These are phyloP conservation scores for Pelodiscus sinensis DNA, from an alignment of 2,113 vertebrate genomes.

Conservation along the genomic window DNA sequence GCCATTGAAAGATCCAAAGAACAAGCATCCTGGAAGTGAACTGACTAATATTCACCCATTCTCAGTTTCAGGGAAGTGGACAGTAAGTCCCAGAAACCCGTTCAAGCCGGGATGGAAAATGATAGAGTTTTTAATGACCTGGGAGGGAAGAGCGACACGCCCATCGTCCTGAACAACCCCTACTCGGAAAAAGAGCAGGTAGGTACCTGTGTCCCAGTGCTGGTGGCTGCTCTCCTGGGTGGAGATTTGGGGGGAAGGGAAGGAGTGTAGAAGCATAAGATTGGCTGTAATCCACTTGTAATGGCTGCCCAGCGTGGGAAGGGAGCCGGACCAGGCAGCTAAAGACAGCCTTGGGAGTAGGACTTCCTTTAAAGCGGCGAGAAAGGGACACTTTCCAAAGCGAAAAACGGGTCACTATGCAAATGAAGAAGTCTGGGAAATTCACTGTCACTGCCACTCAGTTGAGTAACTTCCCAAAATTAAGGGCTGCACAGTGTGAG, in stretches of 20 bases:
- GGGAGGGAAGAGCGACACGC: conserved; percentile 79
- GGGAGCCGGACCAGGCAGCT: no score
- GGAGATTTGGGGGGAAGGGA: background rate
- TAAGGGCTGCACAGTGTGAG: background rate
- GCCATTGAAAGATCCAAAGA: background rate
- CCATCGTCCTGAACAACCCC: conserved; percentile 83
- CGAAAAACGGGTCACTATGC: background rate
- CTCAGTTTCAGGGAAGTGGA: conserved; percentile 83
- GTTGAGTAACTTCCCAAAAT: background rate
- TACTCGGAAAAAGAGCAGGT: conserved; percentile 87
- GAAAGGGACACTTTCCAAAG: background rate
- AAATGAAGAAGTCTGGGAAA: background rate
- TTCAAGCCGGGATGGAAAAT: conserved; percentile 79
- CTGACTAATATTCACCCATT: background rate
- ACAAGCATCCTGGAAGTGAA: background rate
- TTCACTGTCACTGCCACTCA: background rate
- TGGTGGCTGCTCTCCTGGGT: background rate
- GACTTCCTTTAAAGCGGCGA: background rate
- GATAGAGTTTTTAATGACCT: conserved; percentile 79
- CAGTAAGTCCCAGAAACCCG: conserved; percentile 74
- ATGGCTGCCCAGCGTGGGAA: background rate
- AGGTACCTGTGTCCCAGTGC: background rate
- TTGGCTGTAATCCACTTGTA: background rate
- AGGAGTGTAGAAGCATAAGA: background rate
- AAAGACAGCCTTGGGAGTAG: background rate